Conservation (phyloP, 35 echinoderm and acorn worm genomes). For the Acanthaster planci region DNA sequence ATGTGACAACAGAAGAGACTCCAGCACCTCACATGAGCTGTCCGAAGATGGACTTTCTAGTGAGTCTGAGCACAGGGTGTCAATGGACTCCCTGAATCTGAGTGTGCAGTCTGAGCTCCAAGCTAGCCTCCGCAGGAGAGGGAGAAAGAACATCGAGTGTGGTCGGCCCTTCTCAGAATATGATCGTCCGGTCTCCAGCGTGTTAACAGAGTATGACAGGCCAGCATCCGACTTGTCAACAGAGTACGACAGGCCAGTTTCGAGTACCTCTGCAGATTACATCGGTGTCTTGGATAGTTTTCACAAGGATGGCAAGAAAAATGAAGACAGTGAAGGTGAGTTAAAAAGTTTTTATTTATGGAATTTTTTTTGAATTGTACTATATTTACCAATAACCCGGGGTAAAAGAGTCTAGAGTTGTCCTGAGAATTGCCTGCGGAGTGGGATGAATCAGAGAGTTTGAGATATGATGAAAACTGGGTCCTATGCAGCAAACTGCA, state of each 20-base stretch:
- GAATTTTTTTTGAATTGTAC: no score
- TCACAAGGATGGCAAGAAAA: neutral
- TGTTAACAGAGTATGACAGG: neutral
- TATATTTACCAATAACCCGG: no score
- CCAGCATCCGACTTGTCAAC: neutral
- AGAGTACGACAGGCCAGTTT: neutral
- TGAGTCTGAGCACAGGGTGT: neutral
- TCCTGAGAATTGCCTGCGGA: no score
- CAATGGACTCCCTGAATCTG: neutral
- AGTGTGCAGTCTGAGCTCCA: neutral
- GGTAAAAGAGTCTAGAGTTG: no score
- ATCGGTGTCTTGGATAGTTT: slow-evolving; percentile 11
- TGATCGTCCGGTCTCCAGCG: neutral
- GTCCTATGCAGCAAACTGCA: no score
- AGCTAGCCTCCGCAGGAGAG: neutral
- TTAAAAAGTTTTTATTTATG: no score
- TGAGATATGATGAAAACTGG: no score
- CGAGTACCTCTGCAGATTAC: slow-evolving; percentile 1
- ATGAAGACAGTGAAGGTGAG: neutral
- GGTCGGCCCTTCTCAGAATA: neutral
- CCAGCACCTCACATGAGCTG: neutral
- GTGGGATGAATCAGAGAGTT: no score
- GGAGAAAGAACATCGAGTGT: neutral
- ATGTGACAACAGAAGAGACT: neutral
- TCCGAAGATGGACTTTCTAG: neutral